Base-by-base conservation (phyloP, 2,797 vertebrate genomes). In the Microctenopoma steveboyesi region DNA sequence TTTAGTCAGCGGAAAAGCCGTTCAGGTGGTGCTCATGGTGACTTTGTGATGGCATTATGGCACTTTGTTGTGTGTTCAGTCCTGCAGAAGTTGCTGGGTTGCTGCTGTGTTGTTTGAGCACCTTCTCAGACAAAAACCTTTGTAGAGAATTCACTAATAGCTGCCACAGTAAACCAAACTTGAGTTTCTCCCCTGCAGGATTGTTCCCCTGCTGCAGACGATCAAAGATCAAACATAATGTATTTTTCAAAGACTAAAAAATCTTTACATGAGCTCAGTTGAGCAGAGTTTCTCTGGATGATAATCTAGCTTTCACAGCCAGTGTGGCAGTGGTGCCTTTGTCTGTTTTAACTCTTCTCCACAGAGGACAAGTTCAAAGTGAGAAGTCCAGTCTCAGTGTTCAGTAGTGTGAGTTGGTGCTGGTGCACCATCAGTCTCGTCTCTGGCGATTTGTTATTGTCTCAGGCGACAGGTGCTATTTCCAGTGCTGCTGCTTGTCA, bases 401-500 rank as follows among this genome's bases (percentile, higher is more conserved):
- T 55, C 14, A 18, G 9, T 39, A 40, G 40, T 53, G 62, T 45
- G 59, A 47, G 47, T 67, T 65, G 53, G 67, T 62, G 47, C 51
- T 9, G 3, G 53, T 57, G 60, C 40, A n/a, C 52, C 16, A 61
- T 74, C 68, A 12, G 22, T 56, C 35, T 56, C 11, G 71, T 79
- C 69, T 75, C 39, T 25, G 74, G 73, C 28, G 65, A 73, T 87
- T 69, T 84, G 64, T 79, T 69, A 67, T 69, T 14, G 71, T 79
- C 69, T 75, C 39, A 30, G 74, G 73, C 33, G 67, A 73, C 84
- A 85, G 79, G 71, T 84, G 77, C 60, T 79, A 57, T 85, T 85
- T 78, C 54, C 62, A 64, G 65, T 75, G 70, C 61, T 45, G 72
- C 75, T 69, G 56, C 73, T 72, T 76, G 75, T 86, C 83, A 72